Base-by-base conservation (phyloP, 2,888 invertebrate genomes). In the Drosophila phalerata region DNA sequence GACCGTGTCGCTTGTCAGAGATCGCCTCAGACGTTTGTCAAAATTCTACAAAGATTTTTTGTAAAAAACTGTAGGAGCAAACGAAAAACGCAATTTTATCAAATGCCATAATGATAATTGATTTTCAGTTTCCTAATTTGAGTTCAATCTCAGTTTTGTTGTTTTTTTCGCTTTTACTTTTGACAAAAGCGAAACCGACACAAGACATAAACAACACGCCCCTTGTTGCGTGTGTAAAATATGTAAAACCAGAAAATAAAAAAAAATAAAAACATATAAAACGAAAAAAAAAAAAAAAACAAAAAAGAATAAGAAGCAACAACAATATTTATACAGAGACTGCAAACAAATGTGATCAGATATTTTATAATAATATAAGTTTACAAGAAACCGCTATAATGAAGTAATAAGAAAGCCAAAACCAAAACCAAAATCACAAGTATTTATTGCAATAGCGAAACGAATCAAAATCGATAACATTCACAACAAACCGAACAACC, bases 281-380 rank as follows among this genome's bases (percentile, higher is more conserved):
- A 28, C 28, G 6, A 61, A 69, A 77, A 69, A 28, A 19, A 71
- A 56, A 42, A 45, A 45, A 63, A 71, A 82, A 70, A 77, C 64
- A 55, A 81, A 75, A 77, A 82, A 77, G 77, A 85, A 67, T 74
- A 65, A 75, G 75, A 77, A 79, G 76, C 77, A 79, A 85, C 79
- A 85, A 84, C 75, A 83, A 85, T 88, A 89, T 90, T 89, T 91
- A 90, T 91, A 91, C 89, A 91, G 91, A 92, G 92, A 92, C 92
- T 92, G 92, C 92, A 92, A 92, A 91, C 90, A 91, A 91, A 92
- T 92, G 92, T 92, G 92, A 92, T 92, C 92, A 92, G 92, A 92
- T 92, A 92, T 92, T 91, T 90, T 91, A 85, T 85, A 85, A 85
- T 85, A 90, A 90, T 90, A 91, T 91, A 90, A 89, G 91, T 91